Evolutionary conservation across 1,140 invertebrate species (phyloP).

Genomic region (Heterodera schachtii): DNA sequence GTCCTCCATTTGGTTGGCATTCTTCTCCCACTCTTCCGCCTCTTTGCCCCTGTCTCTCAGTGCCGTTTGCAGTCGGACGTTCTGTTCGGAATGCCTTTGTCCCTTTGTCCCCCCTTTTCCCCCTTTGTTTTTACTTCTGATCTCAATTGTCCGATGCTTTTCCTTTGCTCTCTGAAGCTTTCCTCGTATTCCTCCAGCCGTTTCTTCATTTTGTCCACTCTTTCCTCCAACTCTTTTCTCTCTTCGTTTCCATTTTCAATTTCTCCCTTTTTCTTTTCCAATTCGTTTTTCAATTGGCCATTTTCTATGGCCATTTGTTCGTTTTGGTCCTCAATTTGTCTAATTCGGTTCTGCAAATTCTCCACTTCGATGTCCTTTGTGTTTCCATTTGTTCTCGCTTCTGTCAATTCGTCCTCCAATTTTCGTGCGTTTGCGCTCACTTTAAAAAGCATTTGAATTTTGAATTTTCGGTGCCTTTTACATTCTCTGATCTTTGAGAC

Average conservation of each 20-base stretch:
- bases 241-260: conserved; percentile 49
- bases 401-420: conserved; percentile 60
- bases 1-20: conserved; percentile 57
- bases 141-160: conserved; percentile 50
- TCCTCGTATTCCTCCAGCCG: conserved; percentile 49
- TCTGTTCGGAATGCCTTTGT: conserved; percentile 32
- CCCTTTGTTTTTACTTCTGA: conserved; percentile 41
- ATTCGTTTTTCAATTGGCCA: conserved; percentile 48
- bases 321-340: conserved; percentile 56
- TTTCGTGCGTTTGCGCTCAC: conserved; percentile 59
- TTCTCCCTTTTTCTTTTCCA: conserved; percentile 55
- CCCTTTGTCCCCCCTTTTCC: background rate
- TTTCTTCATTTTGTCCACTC: conserved; percentile 51
- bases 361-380: conserved; percentile 60
- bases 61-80: conserved; percentile 58
- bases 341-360: conserved; percentile 54
- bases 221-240: conserved; percentile 51
- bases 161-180: conserved; percentile 52
- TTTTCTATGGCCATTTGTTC: conserved; percentile 49
- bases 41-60: conserved; percentile 62
- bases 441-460: conserved; percentile 33
- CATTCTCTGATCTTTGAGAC: conserved; percentile 61
- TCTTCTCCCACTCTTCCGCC: conserved; percentile 59
- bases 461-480: conserved; percentile 30
- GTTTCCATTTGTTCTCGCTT: conserved; percentile 40